Conservation (phyloP, 2,113 vertebrate genomes). For the Chascanopsetta lugubris region DNA sequence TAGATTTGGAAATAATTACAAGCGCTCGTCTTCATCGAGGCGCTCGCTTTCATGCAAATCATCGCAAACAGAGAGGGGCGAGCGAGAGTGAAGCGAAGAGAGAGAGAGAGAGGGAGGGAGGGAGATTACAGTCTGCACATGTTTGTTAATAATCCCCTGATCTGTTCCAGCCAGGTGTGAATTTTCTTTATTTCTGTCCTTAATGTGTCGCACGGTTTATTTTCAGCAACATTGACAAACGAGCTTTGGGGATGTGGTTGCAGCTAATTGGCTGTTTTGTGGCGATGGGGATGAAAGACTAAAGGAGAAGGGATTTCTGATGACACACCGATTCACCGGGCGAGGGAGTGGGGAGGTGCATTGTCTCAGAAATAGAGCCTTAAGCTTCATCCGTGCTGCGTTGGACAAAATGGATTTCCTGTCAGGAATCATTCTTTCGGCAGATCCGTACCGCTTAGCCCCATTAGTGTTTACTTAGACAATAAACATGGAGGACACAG, state of each 20-base stretch:
- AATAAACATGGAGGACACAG: constrained; percentile 53
- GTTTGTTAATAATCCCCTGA: constrained; percentile 7
- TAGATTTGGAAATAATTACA: constrained; percentile 63
- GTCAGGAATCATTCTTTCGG: constrained; percentile 56
- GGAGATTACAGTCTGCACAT: neutral
- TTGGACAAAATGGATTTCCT: constrained; percentile 67
- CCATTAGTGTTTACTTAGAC: constrained; percentile 55
- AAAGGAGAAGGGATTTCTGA: constrained; percentile 56
- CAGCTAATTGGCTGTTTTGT: constrained; percentile 58
- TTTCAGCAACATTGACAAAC: constrained; percentile 28
- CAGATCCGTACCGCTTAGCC: constrained; percentile 54
- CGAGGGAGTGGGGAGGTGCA: constrained; percentile 33
- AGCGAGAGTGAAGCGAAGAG: neutral
- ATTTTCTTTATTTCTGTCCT: constrained; percentile 3
- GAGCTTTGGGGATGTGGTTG: constrained; percentile 45
- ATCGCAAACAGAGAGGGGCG: constrained; percentile 29
- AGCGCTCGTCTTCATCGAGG: constrained; percentile 45
- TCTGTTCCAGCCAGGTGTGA: constrained; percentile 24
- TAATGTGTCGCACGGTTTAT: constrained; percentile 13
- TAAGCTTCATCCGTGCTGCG: constrained; percentile 58
- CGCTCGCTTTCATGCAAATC: constrained; percentile 30
- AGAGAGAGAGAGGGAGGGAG: neutral
- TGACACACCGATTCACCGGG: constrained; percentile 49
- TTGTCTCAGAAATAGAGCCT: constrained; percentile 63
- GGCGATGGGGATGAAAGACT: constrained; percentile 47